Evolutionary conservation across 2,113 vertebrate species (phyloP), one percentile per base, ranked within the genome.

Genomic region (Caracal caracal): DNA sequence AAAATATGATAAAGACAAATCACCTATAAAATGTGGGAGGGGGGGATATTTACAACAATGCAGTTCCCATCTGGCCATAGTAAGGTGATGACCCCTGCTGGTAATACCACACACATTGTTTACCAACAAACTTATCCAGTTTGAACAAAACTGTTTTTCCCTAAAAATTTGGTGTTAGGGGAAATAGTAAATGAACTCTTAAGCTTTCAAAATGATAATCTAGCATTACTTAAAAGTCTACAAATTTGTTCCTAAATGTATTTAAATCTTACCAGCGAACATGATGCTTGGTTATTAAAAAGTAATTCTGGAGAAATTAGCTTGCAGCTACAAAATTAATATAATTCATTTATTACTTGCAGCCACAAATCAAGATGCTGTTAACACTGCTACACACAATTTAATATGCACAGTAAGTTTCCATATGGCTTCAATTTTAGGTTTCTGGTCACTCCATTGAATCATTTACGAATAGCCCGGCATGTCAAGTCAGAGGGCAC

Each of bases 301-400:
- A 98, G 98, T 98, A 98, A 98, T 99, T 99, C 98, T 97, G 96
- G 92, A 98, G 98, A 98, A 98, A 98, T 99, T 98, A 98, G 98
- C 98, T 99, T 98, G 98, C 97, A 99, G 98, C 98, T 98, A 98
- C 98, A 98, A 98, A 98, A 99, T 99, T 99, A 99, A 99, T 99
- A 98, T 98, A 98, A 99, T 99, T 99, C 98, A 99, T 99, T 98
- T 99, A 98, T 99, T 99, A 99, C 98, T 99, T 98, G 98, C 98
- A 98, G 97, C 97, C 98, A 98, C 98, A 99, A 99, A 99, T 99
- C 98, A 99, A 98, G 98, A 98, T 80, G 89, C 98, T 98, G 98
- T 99, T 99, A 99, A 98, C 98, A 98, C 96, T 97, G 98, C 97
- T 98, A 97, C 97, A 98, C 95, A 78, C 98, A 98, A 98, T 98